Evolutionary conservation across 2,888 invertebrate genomes (phyloP), one percentile per base, ranked within the genome.

Genomic region (Tortrix viridana): DNA sequence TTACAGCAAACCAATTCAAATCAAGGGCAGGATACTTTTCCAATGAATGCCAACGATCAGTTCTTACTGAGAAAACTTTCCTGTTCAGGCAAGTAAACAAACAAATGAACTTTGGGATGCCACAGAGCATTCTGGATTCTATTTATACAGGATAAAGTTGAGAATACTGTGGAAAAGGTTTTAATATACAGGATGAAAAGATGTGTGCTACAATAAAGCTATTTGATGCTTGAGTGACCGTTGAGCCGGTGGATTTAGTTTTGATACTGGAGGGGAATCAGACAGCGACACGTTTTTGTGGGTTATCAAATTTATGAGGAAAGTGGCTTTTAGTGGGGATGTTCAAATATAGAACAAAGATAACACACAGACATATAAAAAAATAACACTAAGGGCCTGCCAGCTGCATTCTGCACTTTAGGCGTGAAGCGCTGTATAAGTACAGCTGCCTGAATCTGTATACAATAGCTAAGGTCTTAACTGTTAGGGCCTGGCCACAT

Each of bases 21-120:
- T 52, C 53, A 63, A 58, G 62, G 50, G 50, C 59, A 22, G 44
- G 19, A 63, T 57, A 57, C 57, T 58, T 63, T 63, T 43, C 57
- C 63, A 52, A 63, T 58, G 63, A 63, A 32, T 52, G 47, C 47
- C 44, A 46, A 19, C 47, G 53, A 52, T 63, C 63, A 63, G 47
- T 41, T 47, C 57, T 43, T 58, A 18, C 46, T 14, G 50, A 52
- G 53, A n/a, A 63, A 63, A 57, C 47, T 63, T 63, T 57, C 23
- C 50, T 23, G 47, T 43, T 52, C 23, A 19, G 20, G 12, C 32
- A 60, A 48, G 58, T 53, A 58, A 63, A 63, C 63, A 62, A 62
- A 62, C 62, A 56, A 62, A 46, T 62, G 50, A 46, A 57, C 37
- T 26, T 46, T 23, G 46, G 26, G 14, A 32, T 12, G 12, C 32